Evolutionary conservation across 2,113 vertebrate species (phyloP), one percentile per base, ranked within the genome.

Genomic region (Fukomys damarensis): DNA sequence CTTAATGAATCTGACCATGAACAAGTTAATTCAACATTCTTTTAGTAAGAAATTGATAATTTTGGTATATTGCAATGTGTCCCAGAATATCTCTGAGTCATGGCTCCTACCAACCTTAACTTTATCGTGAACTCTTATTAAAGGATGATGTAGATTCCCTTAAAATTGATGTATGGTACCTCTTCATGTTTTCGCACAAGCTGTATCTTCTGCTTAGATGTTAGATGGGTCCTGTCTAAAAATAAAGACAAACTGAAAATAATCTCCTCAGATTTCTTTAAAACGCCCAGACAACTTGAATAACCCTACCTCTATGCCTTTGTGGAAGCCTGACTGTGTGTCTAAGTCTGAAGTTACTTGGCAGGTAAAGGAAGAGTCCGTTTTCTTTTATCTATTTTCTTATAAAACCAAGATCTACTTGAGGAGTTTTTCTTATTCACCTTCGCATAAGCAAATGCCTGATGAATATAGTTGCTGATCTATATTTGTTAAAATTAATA

Each of bases 41-140:
- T 93, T 91, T 56, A 79, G 58, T 88, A 95, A 72, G 63, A 49
- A 79, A 35, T 81, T 80, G 68, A 66, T 43, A 94, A 61, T 52
- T 94, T 68, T 5, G 49, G 41, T 94, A 1, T 74, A 43, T 83
- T 86, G 17, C 24, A 80, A 59, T 52, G 81, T 86, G 28, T 56
- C 11, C 13, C 83, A 83, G 10, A 94, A 38, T 56, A 86, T 22
- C 46, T 82, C 56, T 56, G 41, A 4, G 12, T 86, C n/a, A 43
- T 24, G 19, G 32, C 35, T 74, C 84, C 70, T 87, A 89, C 28
- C 13, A 35, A 16, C 38, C 1, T 85, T 70, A 49, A 83, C n/a
- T 88, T 10, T 86, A 20, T 46, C 13, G 22, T 4, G 9, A 2
- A 86, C 3, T 83, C 32, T 61, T 74, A 86, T 12, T 65, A 0